Percentiles rank a stretch among this genome's conserved stretches.
Conservation (phyloP, 2,797 vertebrate genomes). For the Schizopygopsis malacanthus region DNA sequence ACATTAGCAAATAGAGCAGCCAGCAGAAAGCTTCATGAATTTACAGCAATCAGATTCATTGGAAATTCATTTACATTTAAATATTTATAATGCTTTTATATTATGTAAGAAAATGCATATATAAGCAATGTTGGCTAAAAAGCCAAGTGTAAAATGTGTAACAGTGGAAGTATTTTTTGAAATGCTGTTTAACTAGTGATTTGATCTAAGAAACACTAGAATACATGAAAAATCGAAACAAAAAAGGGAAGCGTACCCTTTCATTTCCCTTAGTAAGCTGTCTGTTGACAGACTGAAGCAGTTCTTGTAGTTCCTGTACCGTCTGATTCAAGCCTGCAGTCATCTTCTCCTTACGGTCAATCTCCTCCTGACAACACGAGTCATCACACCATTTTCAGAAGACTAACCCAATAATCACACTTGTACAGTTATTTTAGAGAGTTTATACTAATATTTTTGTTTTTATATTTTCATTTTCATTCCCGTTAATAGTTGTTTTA, state of each 20-base stretch:
- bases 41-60: not conserved
- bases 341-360: constrained; percentile 87
- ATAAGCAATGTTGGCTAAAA: not conserved
- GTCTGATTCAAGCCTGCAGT: constrained; percentile 89
- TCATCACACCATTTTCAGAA: not conserved
- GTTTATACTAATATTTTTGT: no score
- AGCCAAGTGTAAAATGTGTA: not conserved
- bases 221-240: not conserved
- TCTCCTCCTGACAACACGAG: constrained; percentile 79
- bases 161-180: not conserved
- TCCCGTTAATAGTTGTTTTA: not conserved
- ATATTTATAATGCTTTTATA: not conserved
- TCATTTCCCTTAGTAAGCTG: constrained; percentile 90
- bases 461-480: not conserved
- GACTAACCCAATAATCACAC: not conserved
- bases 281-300: constrained; percentile 87
- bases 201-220: not conserved
- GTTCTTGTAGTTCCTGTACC: constrained; percentile 90
- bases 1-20: not conserved
- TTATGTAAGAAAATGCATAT: not conserved
- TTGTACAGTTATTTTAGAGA: not conserved
- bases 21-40: not conserved
- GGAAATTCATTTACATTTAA: no score
- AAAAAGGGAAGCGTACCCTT: constrained; percentile 66
- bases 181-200: not conserved